Evolutionary conservation across 2,888 invertebrate species (phyloP), one percentile per base, ranked within the genome.

Genomic region (Tetragonula carbonaria): DNA sequence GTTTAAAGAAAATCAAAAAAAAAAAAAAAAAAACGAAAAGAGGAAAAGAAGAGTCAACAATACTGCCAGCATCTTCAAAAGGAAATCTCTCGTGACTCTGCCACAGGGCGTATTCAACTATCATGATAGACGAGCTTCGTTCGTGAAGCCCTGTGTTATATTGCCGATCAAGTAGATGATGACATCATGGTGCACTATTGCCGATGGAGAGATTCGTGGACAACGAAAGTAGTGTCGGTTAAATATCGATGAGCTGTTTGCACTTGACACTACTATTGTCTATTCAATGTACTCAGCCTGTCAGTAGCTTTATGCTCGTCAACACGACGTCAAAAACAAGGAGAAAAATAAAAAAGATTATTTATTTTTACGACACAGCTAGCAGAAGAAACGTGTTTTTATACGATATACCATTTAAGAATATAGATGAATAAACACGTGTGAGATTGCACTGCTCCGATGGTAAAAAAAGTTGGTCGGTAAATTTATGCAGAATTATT

Each of bases 111-210:
- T 65, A 82, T 23, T 77, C 77, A 45, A 67, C 53, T 74, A 65
- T 78, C 63, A 72, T 45, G 57, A 80, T 80, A 80, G 66, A 74
- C 62, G 59, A 85, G 55, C 53, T 16, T 23, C 53, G 38, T 67
- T 78, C 28, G 3, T 78, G 74, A 75, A 33, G 45, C 62, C 38
- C 81, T 81, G 74, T 77, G 67, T 79, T 63, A 53, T 53, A 72
- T 79, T 78, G 76, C 76, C 74, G 85, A 80, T 89, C 77, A 75
- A 84, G 72, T 76, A 76, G 74, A 83, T 74, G 79, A 84, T 85
- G 85, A 88, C 86, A 86, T 81, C 85, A 90, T 90, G 90, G 78
- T 86, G 76, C 86, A 74, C 73, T 83, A 86, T 89, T 85, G 81
- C 80, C 90, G 87, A 88, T 87, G 85, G 83, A 88, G 81, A 84